Base-by-base conservation (phyloP, 2,888 invertebrate genomes). In the Drosophila algonquin region DNA sequence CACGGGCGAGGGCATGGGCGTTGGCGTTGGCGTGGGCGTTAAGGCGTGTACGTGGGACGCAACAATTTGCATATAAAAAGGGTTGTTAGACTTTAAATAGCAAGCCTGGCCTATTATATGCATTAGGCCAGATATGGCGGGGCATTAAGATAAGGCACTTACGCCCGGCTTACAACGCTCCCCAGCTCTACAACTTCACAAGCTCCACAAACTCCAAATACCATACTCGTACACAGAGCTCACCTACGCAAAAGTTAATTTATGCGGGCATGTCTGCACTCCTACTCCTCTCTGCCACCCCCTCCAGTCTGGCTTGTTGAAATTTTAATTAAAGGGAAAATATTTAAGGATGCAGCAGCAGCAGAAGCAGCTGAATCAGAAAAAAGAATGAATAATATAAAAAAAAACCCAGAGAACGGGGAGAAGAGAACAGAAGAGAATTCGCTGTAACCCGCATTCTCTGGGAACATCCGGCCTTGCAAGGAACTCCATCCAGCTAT, bases 31-130 rank as follows among this genome's bases (percentile, higher is more conserved):
- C 27, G 63, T 21, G 65, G 73, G 70, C 72, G 79, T 79, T 57
- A 35, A 75, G 76, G 77, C 83, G 75, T 82, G 44, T 79, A 75
- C 79, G 84, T 81, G 87, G 77, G 75, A 81, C 77, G 81, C 89
- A 89, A 89, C 84, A 89, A 87, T 87, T 89, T 87, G 89, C 89
- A 88, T 87, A 88, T 89, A 89, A 87, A 89, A 85, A 85, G 84
- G 84, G 84, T 85, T 85, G 89, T 89, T 85, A 81, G 87, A 89
- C 85, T 76, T 85, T 89, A 85, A 89, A 89, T 74, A 87, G 87
- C 89, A 56, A 73, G 85, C 75, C 77, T 71, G 81, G 87, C 74
- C 89, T 81, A 85, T 85, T 89, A 85, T 89, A 87, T 87, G 87
- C 86, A 87, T 87, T 89, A 85, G 89, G 77, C 65, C 58, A 89